phyloP scores from a whole-genome alignment of 2,797 vertebrate genomes.

The Coracias cyanogaster region DNA sequence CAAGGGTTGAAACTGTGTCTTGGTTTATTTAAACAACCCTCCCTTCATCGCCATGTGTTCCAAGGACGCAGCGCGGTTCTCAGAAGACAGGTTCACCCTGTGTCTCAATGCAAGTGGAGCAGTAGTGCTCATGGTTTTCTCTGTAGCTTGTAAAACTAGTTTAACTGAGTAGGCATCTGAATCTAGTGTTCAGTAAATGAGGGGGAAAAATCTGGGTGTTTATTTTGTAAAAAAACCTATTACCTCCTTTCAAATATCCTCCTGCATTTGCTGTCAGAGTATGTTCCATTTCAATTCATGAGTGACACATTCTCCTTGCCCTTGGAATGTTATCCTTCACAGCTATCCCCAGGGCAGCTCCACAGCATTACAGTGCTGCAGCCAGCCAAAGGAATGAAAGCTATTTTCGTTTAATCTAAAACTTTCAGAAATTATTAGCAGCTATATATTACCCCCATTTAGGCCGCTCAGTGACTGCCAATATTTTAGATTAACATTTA shows the following conservation, averaged over 20 bases:
- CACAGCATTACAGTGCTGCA: conserved; percentile 47
- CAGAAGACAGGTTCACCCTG: not conserved
- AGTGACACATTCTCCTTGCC: conserved; percentile 19
- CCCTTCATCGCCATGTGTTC: not conserved
- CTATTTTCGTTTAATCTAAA: conserved; percentile 35
- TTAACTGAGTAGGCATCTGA: conserved; percentile 71
- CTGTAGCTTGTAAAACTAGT: conserved; percentile 66
- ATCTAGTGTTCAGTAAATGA: conserved; percentile 17
- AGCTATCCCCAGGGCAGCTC: conserved; percentile 7
- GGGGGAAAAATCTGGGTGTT: conserved; percentile 29
- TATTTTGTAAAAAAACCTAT: conserved; percentile 75
- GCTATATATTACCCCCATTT: not conserved
- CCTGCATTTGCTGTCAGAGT: conserved; percentile 49
- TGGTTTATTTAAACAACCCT: not conserved
- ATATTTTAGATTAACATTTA: not conserved
- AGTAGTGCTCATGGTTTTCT: not conserved
- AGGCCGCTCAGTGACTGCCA: not conserved
- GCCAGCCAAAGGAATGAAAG: conserved; percentile 39
- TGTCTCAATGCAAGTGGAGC: not conserved
- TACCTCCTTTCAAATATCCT: conserved; percentile 59
- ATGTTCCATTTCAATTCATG: conserved; percentile 1
- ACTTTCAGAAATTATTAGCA: conserved; percentile 17
- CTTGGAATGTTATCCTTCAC: conserved; percentile 32
- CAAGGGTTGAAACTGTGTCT: not conserved
- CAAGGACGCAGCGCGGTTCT: not conserved